Percentiles rank a stretch among this genome's conserved stretches.
Conservation (phyloP, 1,140 invertebrate species). For the Drosophila nasuta region DNA sequence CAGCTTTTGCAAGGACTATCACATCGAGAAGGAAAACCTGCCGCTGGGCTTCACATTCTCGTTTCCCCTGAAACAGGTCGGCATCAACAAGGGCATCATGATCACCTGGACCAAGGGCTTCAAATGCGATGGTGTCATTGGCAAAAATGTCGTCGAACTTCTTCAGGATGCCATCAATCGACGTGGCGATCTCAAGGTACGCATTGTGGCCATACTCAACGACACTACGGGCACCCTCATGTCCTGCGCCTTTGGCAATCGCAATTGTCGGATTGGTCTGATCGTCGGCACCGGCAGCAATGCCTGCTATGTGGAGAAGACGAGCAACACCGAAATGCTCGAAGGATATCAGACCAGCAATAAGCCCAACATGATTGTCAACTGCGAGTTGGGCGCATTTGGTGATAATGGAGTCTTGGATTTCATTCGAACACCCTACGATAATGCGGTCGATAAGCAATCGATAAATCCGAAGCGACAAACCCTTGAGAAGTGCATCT, state of each 20-base stretch:
- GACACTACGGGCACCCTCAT: constrained; percentile 98
- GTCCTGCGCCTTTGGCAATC: constrained; percentile 54
- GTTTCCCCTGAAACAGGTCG: constrained; percentile 96
- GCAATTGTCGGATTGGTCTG: constrained; percentile 84
- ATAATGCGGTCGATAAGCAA: constrained; percentile 92
- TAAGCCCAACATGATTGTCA: constrained; percentile 91
- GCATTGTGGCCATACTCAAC: constrained; percentile 97
- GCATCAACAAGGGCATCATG: constrained; percentile 94
- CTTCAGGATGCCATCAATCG: constrained; percentile 91
- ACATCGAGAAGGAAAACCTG: constrained; percentile 87
- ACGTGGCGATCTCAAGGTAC: constrained; percentile 86
- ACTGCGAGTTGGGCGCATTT: constrained; percentile 99
- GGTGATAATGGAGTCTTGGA: constrained; percentile 91
- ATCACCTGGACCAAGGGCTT: constrained; percentile 93
- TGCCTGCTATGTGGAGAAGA: constrained; percentile 97
- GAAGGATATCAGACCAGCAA: constrained; percentile 87
- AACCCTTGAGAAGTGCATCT: constrained; percentile 96
- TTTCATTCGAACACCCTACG: constrained; percentile 92
- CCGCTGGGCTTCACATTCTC: constrained; percentile 98
- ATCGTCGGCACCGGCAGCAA: constrained; percentile 96
- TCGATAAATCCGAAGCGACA: constrained; percentile 93
- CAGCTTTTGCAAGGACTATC: constrained; percentile 93
- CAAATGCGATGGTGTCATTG: constrained; percentile 78
- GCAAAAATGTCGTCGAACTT: constrained; percentile 94
- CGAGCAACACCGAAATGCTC: constrained; percentile 85